These are phyloP conservation scores for Elysia crispata DNA, from an alignment of 2,888 invertebrate genomes.

Conservation along the genomic window DNA sequence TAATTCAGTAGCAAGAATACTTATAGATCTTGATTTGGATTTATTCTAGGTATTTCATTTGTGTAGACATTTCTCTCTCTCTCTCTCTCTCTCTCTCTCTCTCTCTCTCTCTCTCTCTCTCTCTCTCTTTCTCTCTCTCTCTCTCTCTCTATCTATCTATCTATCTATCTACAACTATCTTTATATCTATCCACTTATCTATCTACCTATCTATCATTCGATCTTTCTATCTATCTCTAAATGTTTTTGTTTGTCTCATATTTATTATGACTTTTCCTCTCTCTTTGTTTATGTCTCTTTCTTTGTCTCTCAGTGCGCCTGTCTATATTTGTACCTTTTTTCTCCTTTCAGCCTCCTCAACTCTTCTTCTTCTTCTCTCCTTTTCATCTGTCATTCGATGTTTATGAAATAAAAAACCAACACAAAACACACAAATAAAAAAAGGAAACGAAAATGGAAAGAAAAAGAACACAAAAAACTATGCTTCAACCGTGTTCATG, in stretches of 20 bases:
- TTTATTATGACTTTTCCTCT: not conserved
- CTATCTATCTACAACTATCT: conserved; percentile 20
- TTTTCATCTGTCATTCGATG: not conserved
- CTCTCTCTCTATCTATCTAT: conserved; percentile 32
- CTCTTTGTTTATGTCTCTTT: not conserved
- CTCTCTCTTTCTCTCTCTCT: not conserved
- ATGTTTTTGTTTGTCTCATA: not conserved
- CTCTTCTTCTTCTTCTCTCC: no score
- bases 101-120: no score
- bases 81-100: no score
- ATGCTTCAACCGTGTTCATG: no score
- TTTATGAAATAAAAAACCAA: not conserved
- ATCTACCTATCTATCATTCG: conserved; percentile 13
- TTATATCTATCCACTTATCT: no score
- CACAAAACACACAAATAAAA: not conserved
- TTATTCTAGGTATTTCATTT: no score
- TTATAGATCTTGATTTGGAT: no score
- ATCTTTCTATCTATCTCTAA: conserved; percentile 11
- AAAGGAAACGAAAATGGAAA: not conserved
- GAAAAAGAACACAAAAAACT: no score
- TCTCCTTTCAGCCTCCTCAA: no score
- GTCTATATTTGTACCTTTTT: not conserved
- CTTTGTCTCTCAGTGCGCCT: not conserved
- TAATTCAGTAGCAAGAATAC: no score
- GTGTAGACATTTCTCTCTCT: no score